Evolutionary conservation across 2,797 vertebrate genomes (phyloP).

Genomic region (Catharus ustulatus): DNA sequence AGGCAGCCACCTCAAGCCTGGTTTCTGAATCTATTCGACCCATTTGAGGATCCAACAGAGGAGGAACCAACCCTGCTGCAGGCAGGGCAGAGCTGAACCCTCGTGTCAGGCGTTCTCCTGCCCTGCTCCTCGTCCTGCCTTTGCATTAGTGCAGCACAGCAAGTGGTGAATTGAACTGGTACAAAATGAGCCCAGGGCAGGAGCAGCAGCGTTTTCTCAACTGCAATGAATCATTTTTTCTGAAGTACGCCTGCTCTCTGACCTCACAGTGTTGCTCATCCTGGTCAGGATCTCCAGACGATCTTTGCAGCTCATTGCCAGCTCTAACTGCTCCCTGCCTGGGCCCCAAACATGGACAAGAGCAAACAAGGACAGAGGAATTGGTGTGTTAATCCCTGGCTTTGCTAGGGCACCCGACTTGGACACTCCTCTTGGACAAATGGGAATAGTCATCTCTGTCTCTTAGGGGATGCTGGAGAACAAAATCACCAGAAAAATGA

Average conservation of each 20-base stretch:
- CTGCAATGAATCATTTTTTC: background rate
- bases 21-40: background rate
- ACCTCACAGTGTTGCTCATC: background rate
- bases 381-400: background rate
- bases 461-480: background rate
- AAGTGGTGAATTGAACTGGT: background rate
- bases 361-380: background rate
- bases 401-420: background rate
- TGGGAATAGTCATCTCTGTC: background rate
- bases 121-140: background rate
- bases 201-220: background rate
- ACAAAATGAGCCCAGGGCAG: background rate
- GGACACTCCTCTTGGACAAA: background rate
- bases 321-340: conserved; percentile 24
- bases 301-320: background rate
- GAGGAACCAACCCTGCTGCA: background rate
- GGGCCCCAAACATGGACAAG: background rate
- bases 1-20: background rate
- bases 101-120: background rate
- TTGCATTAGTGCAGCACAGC: background rate
- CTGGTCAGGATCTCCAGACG: background rate
- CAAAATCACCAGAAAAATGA: background rate
- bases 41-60: background rate
- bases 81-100: background rate
- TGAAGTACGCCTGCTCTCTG: background rate